Evolutionary conservation across 2,797 vertebrate species (phyloP).

Genomic region (Myripristis jacobus): DNA sequence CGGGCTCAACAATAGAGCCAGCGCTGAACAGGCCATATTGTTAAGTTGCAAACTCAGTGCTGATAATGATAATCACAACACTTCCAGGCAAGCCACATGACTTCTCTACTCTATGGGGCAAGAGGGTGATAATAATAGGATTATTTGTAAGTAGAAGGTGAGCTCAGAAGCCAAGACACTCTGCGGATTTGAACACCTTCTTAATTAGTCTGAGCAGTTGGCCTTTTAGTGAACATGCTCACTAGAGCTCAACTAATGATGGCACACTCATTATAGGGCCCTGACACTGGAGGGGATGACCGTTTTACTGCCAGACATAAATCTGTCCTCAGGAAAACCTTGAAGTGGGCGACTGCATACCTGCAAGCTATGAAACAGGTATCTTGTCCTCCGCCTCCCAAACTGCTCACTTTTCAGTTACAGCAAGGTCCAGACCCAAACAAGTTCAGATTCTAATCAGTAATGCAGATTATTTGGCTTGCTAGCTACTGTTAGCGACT

Average conservation of each 20-base stretch:
- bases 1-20: too few species aligned
- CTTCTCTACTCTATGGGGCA: too few species aligned
- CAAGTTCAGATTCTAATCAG: too few species aligned
- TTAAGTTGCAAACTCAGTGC: too few species aligned
- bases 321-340: conserved; percentile 54
- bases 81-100: too few species aligned
- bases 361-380: neutral
- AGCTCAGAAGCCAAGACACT: neutral
- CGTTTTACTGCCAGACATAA: conserved; percentile 63
- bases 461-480: too few species aligned
- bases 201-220: conserved; percentile 72
- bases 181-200: conserved; percentile 49
- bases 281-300: conserved; percentile 56
- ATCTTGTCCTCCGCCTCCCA: neutral
- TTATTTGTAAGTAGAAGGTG: neutral
- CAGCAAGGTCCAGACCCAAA: too few species aligned
- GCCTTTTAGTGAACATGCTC: conserved; percentile 63
- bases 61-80: too few species aligned
- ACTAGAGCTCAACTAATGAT: conserved; percentile 68
- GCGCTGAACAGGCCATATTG: too few species aligned
- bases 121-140: too few species aligned
- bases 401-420: neutral
- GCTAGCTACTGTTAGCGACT: too few species aligned
- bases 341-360: neutral
- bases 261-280: conserved; percentile 64